These are phyloP conservation scores for Luffia ferchaultella DNA, from an alignment of 2,888 invertebrate genomes.

Conservation along the genomic window DNA sequence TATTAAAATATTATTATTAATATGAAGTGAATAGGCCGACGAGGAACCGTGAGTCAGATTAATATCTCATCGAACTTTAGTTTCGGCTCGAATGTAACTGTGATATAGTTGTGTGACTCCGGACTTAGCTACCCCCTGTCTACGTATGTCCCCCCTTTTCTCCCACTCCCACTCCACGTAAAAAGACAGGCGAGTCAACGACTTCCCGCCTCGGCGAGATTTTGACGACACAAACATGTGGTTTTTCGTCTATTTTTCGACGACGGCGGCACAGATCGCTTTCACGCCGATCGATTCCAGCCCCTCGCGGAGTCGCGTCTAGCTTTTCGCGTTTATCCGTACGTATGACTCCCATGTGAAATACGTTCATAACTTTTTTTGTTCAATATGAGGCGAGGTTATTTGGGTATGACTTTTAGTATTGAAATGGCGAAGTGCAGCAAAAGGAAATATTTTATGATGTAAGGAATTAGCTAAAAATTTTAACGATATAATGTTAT, in stretches of 20 bases:
- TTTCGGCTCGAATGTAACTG: too few relatives aligned
- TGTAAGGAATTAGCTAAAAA: too few relatives aligned
- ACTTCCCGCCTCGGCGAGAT: slow-evolving; percentile 44
- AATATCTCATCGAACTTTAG: too few relatives aligned
- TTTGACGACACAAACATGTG: slow-evolving; percentile 53
- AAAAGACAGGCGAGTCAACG: slow-evolving; percentile 34
- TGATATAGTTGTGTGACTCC: background rate
- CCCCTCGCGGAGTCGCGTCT: slow-evolving; percentile 17
- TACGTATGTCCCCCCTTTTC: background rate
- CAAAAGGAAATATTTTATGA: too few relatives aligned
- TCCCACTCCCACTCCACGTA: slow-evolving; percentile 22
- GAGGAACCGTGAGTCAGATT: too few relatives aligned
- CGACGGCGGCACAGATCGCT: slow-evolving; percentile 25
- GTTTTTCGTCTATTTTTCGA: slow-evolving; percentile 38
- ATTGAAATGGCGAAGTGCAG: too few relatives aligned
- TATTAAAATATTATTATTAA: too few relatives aligned
- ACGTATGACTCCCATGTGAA: background rate
- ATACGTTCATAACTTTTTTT: too few relatives aligned
- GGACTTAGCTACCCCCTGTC: background rate
- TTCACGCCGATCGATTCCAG: slow-evolving; percentile 32
- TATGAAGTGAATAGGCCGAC: too few relatives aligned
- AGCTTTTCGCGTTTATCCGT: background rate
- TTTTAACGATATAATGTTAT: too few relatives aligned
- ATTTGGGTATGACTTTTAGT: too few relatives aligned
- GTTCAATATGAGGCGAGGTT: too few relatives aligned